Base-by-base conservation (phyloP, 2,113 vertebrate genomes). In the Phoenicopterus ruber region DNA sequence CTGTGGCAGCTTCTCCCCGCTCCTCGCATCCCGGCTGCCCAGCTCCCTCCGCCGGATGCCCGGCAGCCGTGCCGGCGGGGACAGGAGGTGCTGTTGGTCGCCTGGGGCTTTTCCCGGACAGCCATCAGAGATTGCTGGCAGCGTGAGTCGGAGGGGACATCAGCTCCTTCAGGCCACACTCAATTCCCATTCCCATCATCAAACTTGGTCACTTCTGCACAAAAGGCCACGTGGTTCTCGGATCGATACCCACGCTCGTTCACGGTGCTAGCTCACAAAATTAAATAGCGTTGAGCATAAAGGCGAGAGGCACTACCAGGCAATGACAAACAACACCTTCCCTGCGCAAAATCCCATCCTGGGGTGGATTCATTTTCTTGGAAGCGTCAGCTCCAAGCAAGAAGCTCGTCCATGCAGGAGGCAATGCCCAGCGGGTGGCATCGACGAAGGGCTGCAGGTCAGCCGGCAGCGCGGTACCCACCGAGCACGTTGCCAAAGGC, bases 51-150 rank as follows among this genome's bases (percentile, higher is more conserved):
- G 32, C 67, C 1, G 1, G 69, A 88, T 73, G 90, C 62, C 6
- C 1, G 1, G 62, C 62, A 76, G 46, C 17, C 1, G 0, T 1
- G 3, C 20, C 3, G 2, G 11, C 2, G 4, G 42, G 65, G 58
- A 13, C 44, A 52, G 3, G 13, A 90, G 80, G 66, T 67, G 69
- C 61, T 74, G 21, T 12, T 26, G 91, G 77, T 52, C 20, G 2
- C 63, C 79, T 28, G 65, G 22, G 66, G 46, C 17, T 77, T 38
- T 87, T 87, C 78, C 84, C 6, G 0, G 83, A 6, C 19, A 54
- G 54, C 38, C 10, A 59, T 28, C 57, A 8, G 73, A 26, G 61
- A 70, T 65, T 80, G 78, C 66, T 28, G 79, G 86, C 40, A 73
- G 57, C 1, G 0, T 3, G 38, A 65, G 38, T 79, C 8, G 0